These are phyloP conservation scores for Hydrotaea cyrtoneurina DNA, from an alignment of 2,888 invertebrate genomes.

Conservation along the genomic window DNA sequence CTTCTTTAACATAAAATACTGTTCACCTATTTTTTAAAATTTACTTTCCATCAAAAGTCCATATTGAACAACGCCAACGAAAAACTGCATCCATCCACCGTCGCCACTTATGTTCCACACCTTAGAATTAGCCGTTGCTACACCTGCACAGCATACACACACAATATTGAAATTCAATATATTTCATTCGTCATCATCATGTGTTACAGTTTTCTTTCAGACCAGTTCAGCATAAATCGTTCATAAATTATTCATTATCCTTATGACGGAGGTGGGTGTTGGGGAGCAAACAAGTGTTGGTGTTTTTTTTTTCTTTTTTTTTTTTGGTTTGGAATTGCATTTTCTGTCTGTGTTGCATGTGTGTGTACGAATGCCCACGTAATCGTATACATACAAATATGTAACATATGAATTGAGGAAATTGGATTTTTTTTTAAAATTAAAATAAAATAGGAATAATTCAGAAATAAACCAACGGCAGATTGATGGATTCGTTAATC, in stretches of 20 bases:
- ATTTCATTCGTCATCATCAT: conserved; percentile 8
- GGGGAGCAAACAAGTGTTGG: conserved; percentile 40
- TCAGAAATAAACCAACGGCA: too few relatives aligned
- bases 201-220: not conserved
- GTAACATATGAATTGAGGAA: not conserved
- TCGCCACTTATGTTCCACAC: conserved; percentile 32
- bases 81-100: not conserved
- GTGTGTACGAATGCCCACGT: not conserved
- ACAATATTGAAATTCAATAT: conserved; percentile 5
- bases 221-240: conserved; percentile 6
- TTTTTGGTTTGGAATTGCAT: not conserved
- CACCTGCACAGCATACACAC: conserved; percentile 50
- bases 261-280: conserved; percentile 14
- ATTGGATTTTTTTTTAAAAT: not conserved
- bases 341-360: conserved; percentile 13
- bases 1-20: too few relatives aligned
- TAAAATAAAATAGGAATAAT: too few relatives aligned
- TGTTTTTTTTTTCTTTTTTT: not conserved
- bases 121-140: conserved; percentile 43
- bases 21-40: too few relatives aligned
- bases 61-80: not conserved
- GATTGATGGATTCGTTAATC: too few relatives aligned
- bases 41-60: too few relatives aligned
- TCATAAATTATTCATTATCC: conserved; percentile 65
- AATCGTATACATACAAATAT: not conserved